Percentiles rank a stretch among this genome's conserved stretches.
These are phyloP conservation scores for Alentia gelatinosa DNA, from an alignment of 2,888 invertebrate species.

Conservation along the genomic window DNA sequence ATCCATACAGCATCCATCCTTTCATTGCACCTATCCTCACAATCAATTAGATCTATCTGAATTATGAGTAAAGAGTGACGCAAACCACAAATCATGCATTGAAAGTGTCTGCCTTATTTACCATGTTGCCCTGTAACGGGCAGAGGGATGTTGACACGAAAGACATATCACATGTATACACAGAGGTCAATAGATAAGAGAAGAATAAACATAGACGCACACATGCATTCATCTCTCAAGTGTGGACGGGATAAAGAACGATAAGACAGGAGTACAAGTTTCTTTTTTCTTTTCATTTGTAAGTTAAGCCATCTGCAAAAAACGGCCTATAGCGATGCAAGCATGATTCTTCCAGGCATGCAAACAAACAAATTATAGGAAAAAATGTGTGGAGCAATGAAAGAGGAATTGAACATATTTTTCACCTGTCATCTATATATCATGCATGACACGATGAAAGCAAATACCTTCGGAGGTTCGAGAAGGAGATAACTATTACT, in stretches of 20 bases:
- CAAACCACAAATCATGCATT: not conserved
- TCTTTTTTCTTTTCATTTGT: not conserved
- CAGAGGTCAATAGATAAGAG: not conserved
- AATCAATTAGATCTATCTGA: not conserved
- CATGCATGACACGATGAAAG: conserved; percentile 49
- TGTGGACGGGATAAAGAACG: not conserved
- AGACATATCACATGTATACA: not conserved
- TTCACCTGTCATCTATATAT: conserved; percentile 32
- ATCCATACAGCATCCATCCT: not conserved
- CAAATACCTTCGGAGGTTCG: conserved; percentile 52
- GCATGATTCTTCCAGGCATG: not conserved
- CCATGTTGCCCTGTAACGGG: not conserved
- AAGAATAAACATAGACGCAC: not conserved
- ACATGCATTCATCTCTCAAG: not conserved
- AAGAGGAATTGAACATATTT: conserved; percentile 10
- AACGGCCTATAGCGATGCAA: not conserved
- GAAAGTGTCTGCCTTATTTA: not conserved
- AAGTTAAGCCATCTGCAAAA: not conserved
- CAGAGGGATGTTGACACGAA: not conserved
- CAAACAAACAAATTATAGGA: not conserved
- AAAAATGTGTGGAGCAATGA: not conserved
- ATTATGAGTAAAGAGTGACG: not conserved
- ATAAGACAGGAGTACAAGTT: not conserved
- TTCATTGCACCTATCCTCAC: not conserved
- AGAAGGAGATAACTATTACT: conserved; percentile 48